A percentile compares a stretch with the other conserved stretches of the same genome.
phyloP scores from a whole-genome alignment of 2,888 invertebrate species.

The Napeogenes inachia region DNA sequence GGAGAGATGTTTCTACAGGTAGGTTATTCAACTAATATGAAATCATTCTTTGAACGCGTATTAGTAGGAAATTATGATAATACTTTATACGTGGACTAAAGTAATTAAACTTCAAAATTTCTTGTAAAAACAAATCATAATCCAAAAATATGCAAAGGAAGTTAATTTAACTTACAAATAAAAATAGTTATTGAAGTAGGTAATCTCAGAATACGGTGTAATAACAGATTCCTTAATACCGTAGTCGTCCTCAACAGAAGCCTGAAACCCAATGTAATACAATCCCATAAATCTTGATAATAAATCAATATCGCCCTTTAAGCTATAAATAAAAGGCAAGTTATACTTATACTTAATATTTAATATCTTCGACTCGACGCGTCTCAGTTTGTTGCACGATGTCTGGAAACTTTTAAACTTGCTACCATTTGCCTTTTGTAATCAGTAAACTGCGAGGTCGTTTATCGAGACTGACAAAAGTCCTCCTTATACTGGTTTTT shows the following conservation, averaged over 20 bases:
- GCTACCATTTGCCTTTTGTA: constrained; percentile 6
- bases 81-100: too few relatives aligned
- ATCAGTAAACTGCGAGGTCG: background rate
- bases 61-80: too few relatives aligned
- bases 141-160: too few relatives aligned
- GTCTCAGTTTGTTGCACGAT: constrained; percentile 39
- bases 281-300: constrained; percentile 40
- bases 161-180: too few relatives aligned
- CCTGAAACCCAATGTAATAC: constrained; percentile 15
- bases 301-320: constrained; percentile 57
- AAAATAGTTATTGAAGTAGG: too few relatives aligned
- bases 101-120: too few relatives aligned
- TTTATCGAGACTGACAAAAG: too few relatives aligned
- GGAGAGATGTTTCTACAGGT: constrained; percentile 98
- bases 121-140: too few relatives aligned
- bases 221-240: too few relatives aligned
- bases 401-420: background rate
- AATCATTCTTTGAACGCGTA: too few relatives aligned
- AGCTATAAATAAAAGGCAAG: constrained; percentile 53
- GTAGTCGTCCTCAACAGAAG: background rate
- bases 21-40: constrained; percentile 38
- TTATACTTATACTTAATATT: constrained; percentile 47
- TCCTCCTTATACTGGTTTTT: too few relatives aligned
- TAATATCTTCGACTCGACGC: constrained; percentile 40
- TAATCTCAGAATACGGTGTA: too few relatives aligned